Conservation (phyloP, 1,140 invertebrate species). For the Dendrolimus punctatus region DNA sequence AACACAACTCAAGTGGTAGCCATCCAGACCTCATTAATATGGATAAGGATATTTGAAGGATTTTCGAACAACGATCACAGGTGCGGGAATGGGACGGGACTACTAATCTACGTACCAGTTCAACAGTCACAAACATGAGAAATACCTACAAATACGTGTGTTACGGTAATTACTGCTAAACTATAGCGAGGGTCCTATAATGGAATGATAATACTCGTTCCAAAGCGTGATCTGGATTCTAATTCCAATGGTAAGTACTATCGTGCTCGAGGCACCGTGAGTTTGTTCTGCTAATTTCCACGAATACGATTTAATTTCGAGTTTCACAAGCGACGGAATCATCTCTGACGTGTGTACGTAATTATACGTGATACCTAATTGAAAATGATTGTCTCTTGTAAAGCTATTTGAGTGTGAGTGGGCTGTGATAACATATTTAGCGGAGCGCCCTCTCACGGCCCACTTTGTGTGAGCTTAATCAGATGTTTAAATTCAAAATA, state of each 20-base stretch:
- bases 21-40: too few species aligned
- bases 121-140: background rate
- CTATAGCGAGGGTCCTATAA: conserved; percentile 15
- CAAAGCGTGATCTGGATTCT: conserved; percentile 17
- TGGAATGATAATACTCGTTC: conserved; percentile 24
- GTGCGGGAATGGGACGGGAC: too few species aligned
- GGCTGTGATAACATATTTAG: conserved; percentile 4
- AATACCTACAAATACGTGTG: conserved; percentile 6
- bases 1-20: too few species aligned
- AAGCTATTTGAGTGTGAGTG: background rate
- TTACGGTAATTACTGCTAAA: conserved; percentile 15
- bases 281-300: background rate
- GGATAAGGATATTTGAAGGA: too few species aligned
- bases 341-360: background rate
- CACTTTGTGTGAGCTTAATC: too few species aligned
- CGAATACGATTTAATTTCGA: conserved; percentile 11
- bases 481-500: background rate
- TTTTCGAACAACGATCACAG: too few species aligned
- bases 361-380: conserved; percentile 10
- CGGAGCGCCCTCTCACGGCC: too few species aligned
- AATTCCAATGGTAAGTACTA: conserved; percentile 5
- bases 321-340: background rate
- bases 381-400: conserved; percentile 7
- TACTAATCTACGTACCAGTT: too few species aligned
- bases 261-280: background rate